Conservation (phyloP, 2,113 vertebrate species). For the Phodopus roborovskii region DNA sequence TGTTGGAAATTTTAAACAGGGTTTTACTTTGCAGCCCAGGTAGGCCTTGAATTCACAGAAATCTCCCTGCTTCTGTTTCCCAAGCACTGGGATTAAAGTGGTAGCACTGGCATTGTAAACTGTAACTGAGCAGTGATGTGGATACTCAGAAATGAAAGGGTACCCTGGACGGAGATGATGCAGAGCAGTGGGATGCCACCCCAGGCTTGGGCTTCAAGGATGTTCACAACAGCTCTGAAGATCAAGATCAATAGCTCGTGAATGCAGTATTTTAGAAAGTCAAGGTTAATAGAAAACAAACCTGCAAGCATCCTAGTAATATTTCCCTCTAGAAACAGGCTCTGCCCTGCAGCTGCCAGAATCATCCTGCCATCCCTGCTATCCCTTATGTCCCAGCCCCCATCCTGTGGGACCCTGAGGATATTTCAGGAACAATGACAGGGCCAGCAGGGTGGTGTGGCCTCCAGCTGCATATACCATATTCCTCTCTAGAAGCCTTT, state of each 20-base stretch:
- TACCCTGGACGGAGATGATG: not conserved
- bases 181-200: too few relatives aligned
- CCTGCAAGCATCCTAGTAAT: not conserved
- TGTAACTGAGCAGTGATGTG: too few relatives aligned
- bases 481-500: rapidly evolving
- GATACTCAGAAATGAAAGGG: too few relatives aligned
- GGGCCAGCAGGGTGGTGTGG: not conserved
- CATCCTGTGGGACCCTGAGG: not conserved
- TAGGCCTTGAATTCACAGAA: not conserved
- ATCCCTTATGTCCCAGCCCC: not conserved
- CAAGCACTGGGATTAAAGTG: not conserved
- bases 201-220: not conserved
- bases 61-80: not conserved
- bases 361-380: not conserved
- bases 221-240: not conserved
- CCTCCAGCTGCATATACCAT: rapidly evolving
- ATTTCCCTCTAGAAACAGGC: not conserved
- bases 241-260: not conserved
- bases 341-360: not conserved
- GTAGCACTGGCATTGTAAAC: not conserved
- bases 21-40: not conserved
- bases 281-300: not conserved
- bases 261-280: not conserved
- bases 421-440: not conserved
- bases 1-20: not conserved